Conservation (phyloP, 2,797 vertebrate species). For the Cuniculus paca region DNA sequence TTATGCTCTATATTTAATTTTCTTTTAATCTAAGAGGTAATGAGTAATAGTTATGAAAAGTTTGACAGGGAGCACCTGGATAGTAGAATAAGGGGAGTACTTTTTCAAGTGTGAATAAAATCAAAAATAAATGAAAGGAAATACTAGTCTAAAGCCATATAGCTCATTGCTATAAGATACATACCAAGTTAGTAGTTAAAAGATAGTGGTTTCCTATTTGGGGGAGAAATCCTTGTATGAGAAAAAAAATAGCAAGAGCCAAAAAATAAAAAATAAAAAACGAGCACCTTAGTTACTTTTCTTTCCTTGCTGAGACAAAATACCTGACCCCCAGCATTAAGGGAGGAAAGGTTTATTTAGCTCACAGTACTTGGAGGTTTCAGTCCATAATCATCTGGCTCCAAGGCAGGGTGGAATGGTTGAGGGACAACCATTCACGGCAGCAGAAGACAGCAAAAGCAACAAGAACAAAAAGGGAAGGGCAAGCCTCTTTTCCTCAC, state of each 20-base stretch:
- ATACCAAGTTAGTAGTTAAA: background rate
- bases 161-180: background rate
- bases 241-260: background rate
- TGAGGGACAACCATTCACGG: too few relatives aligned
- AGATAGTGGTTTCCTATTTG: background rate
- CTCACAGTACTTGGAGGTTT: too few relatives aligned
- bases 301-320: too few relatives aligned
- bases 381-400: too few relatives aligned
- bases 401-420: too few relatives aligned
- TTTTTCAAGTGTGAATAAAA: conserved; percentile 2
- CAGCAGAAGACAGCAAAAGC: too few relatives aligned
- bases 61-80: background rate
- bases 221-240: background rate
- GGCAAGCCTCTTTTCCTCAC: too few relatives aligned
- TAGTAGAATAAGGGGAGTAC: background rate
- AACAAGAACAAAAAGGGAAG: too few relatives aligned
- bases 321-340: too few relatives aligned
- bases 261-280: background rate
- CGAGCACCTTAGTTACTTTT: background rate
- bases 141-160: background rate
- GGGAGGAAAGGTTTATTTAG: too few relatives aligned
- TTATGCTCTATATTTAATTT: background rate
- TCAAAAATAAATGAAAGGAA: background rate
- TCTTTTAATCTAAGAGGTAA: background rate
- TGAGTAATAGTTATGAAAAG: background rate